Evolutionary conservation across 2,113 vertebrate genomes (phyloP), one percentile per base, ranked within the genome.

Genomic region (Sialia sialis): DNA sequence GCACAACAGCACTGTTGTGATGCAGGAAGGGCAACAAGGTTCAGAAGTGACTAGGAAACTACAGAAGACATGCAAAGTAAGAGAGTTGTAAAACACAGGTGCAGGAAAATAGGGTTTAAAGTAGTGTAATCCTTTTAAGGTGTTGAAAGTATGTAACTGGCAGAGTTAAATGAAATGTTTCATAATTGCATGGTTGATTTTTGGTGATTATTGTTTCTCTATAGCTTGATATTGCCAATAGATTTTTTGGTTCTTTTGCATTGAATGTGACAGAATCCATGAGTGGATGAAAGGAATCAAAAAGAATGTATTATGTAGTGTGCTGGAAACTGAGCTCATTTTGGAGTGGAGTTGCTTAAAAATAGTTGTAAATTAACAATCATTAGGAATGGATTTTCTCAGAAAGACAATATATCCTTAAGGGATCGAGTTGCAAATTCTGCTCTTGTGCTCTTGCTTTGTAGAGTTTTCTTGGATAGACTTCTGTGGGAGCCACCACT

Each of bases 361-460:
- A 86, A 29, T 16, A n/a, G 32, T 76, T 62, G 22, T 9, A 44
- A 49, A 66, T 44, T 49, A 67, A 59, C 0, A 1, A 2, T 49
- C 4, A 2, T 20, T 48, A 12, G 46, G n/a, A 78, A 43, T 34
- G 66, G 12, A 20, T 81, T 46, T 82, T 9, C 46, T 70, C 29
- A 41, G 51, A 74, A 75, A 54, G 30, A 43, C 10, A 49, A 11
- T 69, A 10, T 16, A 17, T 18, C 43, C 25, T 60, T 81, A 38
- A 52, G n/a, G 32, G 27, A 51, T 27, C 0, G 1, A 69, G 38
- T 39, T 59, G 11, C 7, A 43, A 32, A 5, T 38, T 64, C 52
- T 66, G 16, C 15, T 62, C 13, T 16, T 73, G 23, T 77, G 11
- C 13, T 46, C 18, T 23, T 52, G 21, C 62, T 64, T 66, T 67